Conservation (phyloP, 2,113 vertebrate genomes). For the Psephotus haematonotus region DNA sequence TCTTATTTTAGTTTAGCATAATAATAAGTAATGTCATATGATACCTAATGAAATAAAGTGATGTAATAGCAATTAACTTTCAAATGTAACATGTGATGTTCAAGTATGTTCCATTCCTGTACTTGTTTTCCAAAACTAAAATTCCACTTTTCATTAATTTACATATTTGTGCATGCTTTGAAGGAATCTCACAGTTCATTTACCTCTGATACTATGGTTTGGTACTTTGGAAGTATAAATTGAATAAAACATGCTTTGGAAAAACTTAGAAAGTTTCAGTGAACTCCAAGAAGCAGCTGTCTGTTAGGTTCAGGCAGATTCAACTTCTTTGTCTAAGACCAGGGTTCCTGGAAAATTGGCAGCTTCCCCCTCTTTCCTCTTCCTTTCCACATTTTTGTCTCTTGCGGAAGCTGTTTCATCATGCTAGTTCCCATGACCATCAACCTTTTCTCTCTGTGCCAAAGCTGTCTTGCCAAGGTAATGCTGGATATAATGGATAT, state of each 20-base stretch:
- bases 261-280: neutral
- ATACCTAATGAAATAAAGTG: neutral
- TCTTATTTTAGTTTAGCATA: neutral
- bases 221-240: neutral
- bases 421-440: neutral
- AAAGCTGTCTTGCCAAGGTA: neutral
- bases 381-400: neutral
- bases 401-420: neutral
- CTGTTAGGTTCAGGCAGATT: neutral
- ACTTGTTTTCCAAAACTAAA: neutral
- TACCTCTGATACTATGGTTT: neutral
- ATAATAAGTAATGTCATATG: neutral
- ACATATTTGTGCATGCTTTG: neutral
- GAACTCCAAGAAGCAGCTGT: neutral
- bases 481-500: neutral
- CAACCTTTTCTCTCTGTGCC: neutral
- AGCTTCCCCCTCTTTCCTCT: neutral
- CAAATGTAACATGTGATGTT: neutral
- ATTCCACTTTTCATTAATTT: neutral
- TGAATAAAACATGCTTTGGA: neutral
- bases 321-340: neutral
- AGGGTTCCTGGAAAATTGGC: neutral
- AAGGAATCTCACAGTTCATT: fast-evolving
- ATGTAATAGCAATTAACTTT: neutral
- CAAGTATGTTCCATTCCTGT: neutral